Conservation (phyloP, 2,888 invertebrate species). For the Brenthis daphne region DNA sequence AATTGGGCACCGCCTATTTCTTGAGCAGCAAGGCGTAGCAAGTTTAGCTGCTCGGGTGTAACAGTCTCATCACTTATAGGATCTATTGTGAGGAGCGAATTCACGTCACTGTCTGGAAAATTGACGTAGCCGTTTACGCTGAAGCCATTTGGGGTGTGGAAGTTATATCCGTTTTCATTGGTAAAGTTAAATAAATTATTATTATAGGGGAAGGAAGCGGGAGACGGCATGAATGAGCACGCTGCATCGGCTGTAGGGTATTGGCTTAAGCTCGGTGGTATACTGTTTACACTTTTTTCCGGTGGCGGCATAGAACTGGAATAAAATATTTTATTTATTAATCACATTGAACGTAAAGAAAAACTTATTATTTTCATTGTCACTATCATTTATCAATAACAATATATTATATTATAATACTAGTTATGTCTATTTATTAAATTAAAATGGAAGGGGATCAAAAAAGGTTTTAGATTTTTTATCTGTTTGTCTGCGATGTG, state of each 20-base stretch:
- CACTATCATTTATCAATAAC: too few relatives aligned
- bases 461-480: too few relatives aligned
- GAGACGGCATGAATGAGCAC: slow-evolving; percentile 56
- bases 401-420: too few relatives aligned
- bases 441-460: too few relatives aligned
- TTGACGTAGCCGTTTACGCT: slow-evolving; percentile 65
- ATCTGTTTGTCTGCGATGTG: too few relatives aligned
- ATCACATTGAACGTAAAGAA: too few relatives aligned
- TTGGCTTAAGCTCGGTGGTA: slow-evolving; percentile 52
- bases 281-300: slow-evolving; percentile 63
- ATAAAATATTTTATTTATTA: slow-evolving; percentile 10
- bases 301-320: slow-evolving; percentile 66
- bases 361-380: too few relatives aligned
- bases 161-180: slow-evolving; percentile 63
- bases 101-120: slow-evolving; percentile 65
- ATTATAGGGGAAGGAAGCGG: slow-evolving; percentile 58
- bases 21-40: slow-evolving; percentile 76
- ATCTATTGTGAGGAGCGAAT: slow-evolving; percentile 60
- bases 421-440: too few relatives aligned
- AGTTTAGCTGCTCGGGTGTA: slow-evolving; percentile 72
- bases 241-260: slow-evolving; percentile 62
- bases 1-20: slow-evolving; percentile 77
- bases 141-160: slow-evolving; percentile 64
- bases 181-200: slow-evolving; percentile 60
- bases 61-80: slow-evolving; percentile 60